phyloP scores from a whole-genome alignment of 2,888 invertebrate species.

The Microchrysa polita region DNA sequence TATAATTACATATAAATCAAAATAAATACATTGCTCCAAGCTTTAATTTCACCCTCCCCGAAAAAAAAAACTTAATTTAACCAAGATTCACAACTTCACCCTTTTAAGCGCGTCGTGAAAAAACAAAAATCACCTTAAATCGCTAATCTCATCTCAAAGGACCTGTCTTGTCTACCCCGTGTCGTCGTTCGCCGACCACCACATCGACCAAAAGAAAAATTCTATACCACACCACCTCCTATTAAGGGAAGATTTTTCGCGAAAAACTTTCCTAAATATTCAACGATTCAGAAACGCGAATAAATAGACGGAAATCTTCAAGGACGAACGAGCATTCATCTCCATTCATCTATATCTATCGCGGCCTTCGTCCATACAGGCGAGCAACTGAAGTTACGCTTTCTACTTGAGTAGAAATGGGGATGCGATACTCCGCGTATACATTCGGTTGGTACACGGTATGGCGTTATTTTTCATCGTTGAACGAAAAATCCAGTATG shows the following conservation, averaged over 20 bases:
- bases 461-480: slow-evolving; percentile 35
- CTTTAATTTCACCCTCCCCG: no score
- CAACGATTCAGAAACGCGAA: slow-evolving; percentile 29
- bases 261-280: slow-evolving; percentile 43
- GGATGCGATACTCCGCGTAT: neutral
- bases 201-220: no score
- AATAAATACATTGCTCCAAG: no score
- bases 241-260: slow-evolving; percentile 43
- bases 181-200: no score
- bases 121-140: slow-evolving; percentile 44
- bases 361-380: neutral
- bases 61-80: no score
- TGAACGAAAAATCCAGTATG: slow-evolving; percentile 36
- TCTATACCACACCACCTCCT: no score
- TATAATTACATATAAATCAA: no score
- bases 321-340: slow-evolving; percentile 35
- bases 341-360: no score
- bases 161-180: no score
- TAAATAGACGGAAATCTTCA: slow-evolving; percentile 33
- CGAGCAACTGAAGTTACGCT: no score
- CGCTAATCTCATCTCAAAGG: slow-evolving; percentile 42
- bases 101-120: slow-evolving; percentile 36
- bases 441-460: no score
- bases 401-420: no score
- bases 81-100: neutral